Evolutionary conservation across 2,113 vertebrate species (phyloP).

Genomic region (Pyxicephalus adspersus): DNA sequence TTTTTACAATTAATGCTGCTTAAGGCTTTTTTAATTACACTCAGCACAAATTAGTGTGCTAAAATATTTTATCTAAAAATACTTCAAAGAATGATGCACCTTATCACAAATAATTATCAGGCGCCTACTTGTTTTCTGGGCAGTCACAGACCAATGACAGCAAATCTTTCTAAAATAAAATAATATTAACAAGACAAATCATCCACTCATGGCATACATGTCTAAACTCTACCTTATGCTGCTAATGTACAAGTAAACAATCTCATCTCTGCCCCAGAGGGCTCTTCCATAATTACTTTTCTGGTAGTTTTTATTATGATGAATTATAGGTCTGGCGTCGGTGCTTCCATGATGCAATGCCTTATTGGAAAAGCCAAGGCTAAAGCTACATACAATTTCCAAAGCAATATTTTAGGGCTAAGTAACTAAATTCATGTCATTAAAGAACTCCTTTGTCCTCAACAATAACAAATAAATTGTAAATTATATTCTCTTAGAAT

Average conservation of each 20-base stretch:
- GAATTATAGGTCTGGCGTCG: background rate
- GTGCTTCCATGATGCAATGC: background rate
- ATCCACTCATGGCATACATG: background rate
- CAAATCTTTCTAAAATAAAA: background rate
- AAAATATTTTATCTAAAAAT: too few species aligned
- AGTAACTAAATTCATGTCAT: background rate
- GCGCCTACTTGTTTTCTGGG: too few species aligned
- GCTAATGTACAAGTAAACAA: conserved; percentile 1
- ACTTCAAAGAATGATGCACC: too few species aligned
- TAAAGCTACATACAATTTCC: conserved; percentile 17
- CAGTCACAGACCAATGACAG: background rate
- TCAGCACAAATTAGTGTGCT: too few species aligned
- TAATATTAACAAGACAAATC: background rate
- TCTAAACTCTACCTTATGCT: background rate
- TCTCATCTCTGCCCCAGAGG: conserved; percentile 1
- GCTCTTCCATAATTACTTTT: background rate
- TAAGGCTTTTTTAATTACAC: too few species aligned
- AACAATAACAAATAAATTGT: background rate
- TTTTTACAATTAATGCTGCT: too few species aligned
- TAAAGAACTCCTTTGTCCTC: background rate
- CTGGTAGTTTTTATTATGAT: background rate
- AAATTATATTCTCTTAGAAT: background rate
- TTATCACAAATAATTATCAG: too few species aligned
- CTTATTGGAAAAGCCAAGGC: background rate
- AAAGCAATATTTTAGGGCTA: conserved; percentile 20